Percentiles rank a stretch among this genome's conserved stretches.
Conservation (phyloP, 2,797 vertebrate genomes). For the Tolypeutes matacus region DNA sequence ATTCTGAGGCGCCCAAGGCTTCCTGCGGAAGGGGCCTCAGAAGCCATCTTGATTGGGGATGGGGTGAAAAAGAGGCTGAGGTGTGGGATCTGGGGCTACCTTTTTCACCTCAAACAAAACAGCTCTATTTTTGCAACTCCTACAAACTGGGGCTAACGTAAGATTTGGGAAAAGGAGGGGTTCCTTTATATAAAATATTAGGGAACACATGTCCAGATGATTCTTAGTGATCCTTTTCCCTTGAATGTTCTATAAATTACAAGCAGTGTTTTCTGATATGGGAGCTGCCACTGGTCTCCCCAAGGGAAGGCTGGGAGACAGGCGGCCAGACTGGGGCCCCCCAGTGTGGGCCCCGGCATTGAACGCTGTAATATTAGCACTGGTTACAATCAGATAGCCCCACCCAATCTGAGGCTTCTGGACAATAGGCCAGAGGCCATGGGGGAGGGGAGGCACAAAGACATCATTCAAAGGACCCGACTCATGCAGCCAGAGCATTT, state of each 20-base stretch:
- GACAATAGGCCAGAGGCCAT: slow-evolving; percentile 81
- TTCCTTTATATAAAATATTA: neutral
- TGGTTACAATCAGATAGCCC: slow-evolving; percentile 80
- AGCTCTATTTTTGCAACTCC: neutral
- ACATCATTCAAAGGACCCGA: slow-evolving; percentile 64
- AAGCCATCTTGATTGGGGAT: neutral
- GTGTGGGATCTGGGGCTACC: neutral
- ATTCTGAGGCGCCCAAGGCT: neutral
- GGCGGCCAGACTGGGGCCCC: slow-evolving; percentile 67
- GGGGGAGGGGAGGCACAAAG: slow-evolving; percentile 76
- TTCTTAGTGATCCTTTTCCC: slow-evolving; percentile 12
- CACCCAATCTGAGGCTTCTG: slow-evolving; percentile 71
- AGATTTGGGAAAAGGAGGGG: neutral
- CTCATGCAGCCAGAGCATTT: slow-evolving; percentile 45
- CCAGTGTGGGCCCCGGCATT: slow-evolving; percentile 49
- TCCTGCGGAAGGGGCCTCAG: neutral
- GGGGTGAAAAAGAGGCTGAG: neutral
- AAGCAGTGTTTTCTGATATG: slow-evolving; percentile 62
- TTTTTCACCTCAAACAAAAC: neutral
- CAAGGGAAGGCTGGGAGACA: slow-evolving; percentile 62
- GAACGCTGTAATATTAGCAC: slow-evolving; percentile 75
- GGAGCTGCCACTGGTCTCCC: slow-evolving; percentile 44
- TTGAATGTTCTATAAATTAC: slow-evolving; percentile 57
- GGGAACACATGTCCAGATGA: neutral
- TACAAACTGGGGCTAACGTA: neutral